Evolutionary conservation across 2,113 vertebrate genomes (phyloP).

Genomic region (Lipotes vexillifer): DNA sequence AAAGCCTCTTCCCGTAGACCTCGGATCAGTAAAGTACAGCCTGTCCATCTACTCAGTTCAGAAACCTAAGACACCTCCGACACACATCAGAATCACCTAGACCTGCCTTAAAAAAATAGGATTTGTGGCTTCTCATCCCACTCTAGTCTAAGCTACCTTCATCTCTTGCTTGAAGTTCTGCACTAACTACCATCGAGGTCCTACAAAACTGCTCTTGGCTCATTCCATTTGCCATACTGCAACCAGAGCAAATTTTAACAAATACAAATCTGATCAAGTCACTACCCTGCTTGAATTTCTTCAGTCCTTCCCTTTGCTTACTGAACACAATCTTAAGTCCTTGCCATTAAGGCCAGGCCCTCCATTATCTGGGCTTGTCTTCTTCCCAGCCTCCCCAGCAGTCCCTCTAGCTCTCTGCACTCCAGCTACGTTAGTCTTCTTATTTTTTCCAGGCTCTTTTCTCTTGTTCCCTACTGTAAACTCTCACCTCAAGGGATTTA

Average conservation of each 20-base stretch:
- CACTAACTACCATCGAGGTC: not conserved
- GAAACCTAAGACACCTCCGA: not conserved
- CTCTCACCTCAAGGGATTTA: not conserved
- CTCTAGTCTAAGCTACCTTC: not conserved
- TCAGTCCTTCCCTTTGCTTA: not conserved
- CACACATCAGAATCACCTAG: not conserved
- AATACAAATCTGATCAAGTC: not conserved
- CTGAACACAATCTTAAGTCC: not conserved
- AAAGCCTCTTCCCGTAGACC: not conserved
- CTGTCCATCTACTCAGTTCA: not conserved
- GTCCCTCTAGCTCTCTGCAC: not conserved
- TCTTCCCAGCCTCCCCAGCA: not conserved
- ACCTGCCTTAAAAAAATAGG: not conserved
- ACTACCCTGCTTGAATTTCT: not conserved
- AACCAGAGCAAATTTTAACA: not conserved
- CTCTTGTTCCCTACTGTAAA: not conserved
- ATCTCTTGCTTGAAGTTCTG: not conserved
- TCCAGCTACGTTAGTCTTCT: not conserved
- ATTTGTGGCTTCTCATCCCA: not conserved
- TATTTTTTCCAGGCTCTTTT: not conserved
- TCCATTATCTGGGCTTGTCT: not conserved
- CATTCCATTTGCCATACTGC: not conserved
- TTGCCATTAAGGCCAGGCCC: not conserved
- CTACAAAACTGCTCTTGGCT: not conserved
- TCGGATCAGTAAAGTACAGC: not conserved